These are phyloP conservation scores for Myodes glareolus DNA, from an alignment of 2,113 vertebrate genomes.

Conservation along the genomic window DNA sequence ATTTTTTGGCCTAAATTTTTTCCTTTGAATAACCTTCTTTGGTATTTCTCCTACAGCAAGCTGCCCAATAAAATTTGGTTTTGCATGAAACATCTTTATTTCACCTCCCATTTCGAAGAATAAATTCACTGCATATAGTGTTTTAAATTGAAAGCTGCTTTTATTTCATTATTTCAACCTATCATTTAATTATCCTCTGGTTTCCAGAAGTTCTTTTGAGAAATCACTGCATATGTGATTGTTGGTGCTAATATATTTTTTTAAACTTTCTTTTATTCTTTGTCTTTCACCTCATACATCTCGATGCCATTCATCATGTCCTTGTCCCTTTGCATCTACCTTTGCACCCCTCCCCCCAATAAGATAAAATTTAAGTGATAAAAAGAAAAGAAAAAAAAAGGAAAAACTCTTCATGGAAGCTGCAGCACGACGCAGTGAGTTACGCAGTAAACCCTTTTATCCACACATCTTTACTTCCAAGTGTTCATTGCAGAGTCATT, in stretches of 20 bases:
- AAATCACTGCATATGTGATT: neutral
- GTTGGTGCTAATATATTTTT: neutral
- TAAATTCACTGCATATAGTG: neutral
- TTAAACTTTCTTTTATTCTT: neutral
- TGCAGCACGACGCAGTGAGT: too few relatives aligned
- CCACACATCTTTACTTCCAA: too few relatives aligned
- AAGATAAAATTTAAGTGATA: too few relatives aligned
- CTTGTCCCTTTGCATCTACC: too few relatives aligned
- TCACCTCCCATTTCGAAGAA: constrained; percentile 19
- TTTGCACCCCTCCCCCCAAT: too few relatives aligned
- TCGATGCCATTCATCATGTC: too few relatives aligned
- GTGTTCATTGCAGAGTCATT: too few relatives aligned
- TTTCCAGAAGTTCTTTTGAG: neutral
- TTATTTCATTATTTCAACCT: neutral
- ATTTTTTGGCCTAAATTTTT: neutral
- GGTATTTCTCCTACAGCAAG: neutral
- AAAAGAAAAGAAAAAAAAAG: too few relatives aligned
- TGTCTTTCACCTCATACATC: too few relatives aligned
- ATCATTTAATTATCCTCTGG: constrained; percentile 1
- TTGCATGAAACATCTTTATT: neutral
- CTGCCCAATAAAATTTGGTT: neutral
- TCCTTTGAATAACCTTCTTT: neutral
- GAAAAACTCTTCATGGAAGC: too few relatives aligned
- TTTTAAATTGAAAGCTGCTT: neutral
- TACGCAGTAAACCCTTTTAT: too few relatives aligned